A percentile compares a stretch with the other conserved stretches of the same genome.
Evolutionary conservation across 2,113 vertebrate species (phyloP).

Genomic region (Maccullochella peelii): DNA sequence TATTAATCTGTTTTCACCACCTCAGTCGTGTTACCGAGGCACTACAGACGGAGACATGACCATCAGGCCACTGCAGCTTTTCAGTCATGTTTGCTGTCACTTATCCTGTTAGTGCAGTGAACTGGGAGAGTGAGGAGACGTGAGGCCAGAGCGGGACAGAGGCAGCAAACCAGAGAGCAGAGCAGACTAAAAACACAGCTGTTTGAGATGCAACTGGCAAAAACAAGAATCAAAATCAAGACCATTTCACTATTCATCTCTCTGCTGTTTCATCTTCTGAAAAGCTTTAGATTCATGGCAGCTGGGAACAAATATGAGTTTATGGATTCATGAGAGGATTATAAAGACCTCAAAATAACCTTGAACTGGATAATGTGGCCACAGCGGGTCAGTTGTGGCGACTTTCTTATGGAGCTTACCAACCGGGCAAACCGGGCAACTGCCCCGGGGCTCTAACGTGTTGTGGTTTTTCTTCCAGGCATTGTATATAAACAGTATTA

Average conservation of each 20-base stretch:
- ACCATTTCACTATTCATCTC: constrained; percentile 1
- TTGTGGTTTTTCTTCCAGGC: too few relatives aligned
- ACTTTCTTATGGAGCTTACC: constrained; percentile 6
- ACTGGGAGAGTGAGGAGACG: not conserved
- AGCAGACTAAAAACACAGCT: not conserved
- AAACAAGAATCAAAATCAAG: not conserved
- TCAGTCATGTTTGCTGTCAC: constrained; percentile 30
- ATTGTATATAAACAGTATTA: too few relatives aligned
- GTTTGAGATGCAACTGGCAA: not conserved
- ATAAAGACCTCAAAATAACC: constrained; percentile 1
- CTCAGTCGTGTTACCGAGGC: not conserved
- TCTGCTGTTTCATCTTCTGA: not conserved
- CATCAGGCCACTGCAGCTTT: constrained; percentile 13
- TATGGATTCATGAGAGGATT: constrained; percentile 32
- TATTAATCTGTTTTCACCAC: constrained; percentile 1
- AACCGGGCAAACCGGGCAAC: not conserved
- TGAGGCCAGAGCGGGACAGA: constrained; percentile 3
- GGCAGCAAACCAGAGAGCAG: not conserved
- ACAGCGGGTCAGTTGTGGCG: not conserved
- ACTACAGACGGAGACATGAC: not conserved
- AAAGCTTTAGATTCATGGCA: not conserved
- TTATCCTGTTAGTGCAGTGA: constrained; percentile 40
- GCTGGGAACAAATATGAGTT: constrained; percentile 29
- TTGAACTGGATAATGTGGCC: constrained; percentile 24
- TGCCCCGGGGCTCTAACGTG: not conserved